Evolutionary conservation across 1,140 invertebrate species (phyloP).

Genomic region (Ceratosolen fusciceps): DNA sequence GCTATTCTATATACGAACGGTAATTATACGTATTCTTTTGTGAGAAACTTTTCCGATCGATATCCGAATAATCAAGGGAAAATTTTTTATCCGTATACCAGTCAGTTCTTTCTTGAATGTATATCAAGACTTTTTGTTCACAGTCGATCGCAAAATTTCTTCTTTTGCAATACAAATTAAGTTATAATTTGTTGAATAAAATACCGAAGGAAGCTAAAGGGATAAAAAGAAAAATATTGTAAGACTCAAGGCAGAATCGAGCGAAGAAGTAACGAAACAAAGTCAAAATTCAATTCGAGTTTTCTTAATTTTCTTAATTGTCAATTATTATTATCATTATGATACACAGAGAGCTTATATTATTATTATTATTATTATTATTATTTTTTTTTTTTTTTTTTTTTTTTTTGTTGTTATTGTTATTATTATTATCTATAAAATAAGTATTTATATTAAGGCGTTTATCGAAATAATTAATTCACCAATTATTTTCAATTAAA

Average conservation of each 20-base stretch:
- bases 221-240: conserved; percentile 50
- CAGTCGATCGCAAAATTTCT: conserved; percentile 22
- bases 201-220: conserved; percentile 41
- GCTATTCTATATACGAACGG: background rate
- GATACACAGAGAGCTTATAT: too few species aligned
- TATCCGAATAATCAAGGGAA: conserved; percentile 33
- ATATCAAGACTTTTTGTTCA: conserved; percentile 20
- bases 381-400: too few species aligned
- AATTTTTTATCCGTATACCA: conserved; percentile 22
- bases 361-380: too few species aligned
- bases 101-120: background rate
- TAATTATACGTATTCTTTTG: conserved; percentile 11
- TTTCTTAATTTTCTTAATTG: background rate
- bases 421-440: too few species aligned
- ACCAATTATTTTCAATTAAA: too few species aligned
- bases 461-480: too few species aligned
- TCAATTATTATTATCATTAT: too few species aligned
- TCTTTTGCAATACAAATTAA: conserved; percentile 39
- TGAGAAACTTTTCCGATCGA: conserved; percentile 11
- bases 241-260: background rate
- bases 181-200: conserved; percentile 21
- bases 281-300: conserved; percentile 33
- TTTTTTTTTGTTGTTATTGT: too few species aligned
- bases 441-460: too few species aligned
- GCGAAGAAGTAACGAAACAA: conserved; percentile 10